Evolutionary conservation across 2,113 vertebrate genomes (phyloP).

Genomic region (Procavia capensis): DNA sequence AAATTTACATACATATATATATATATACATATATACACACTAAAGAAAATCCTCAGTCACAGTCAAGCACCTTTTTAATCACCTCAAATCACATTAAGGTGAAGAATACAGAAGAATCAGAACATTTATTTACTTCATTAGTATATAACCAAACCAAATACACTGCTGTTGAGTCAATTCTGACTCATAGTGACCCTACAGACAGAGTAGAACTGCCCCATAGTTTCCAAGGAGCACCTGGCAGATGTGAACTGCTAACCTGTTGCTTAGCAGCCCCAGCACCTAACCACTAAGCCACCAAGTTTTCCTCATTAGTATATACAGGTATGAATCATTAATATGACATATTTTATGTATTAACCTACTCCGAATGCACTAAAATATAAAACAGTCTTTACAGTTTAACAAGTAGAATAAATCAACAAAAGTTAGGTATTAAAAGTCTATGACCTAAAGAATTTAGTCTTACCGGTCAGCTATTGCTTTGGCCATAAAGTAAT

Average conservation of each 20-base stretch:
- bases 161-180: too few relatives aligned
- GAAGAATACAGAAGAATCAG: background rate
- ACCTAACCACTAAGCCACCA: too few relatives aligned
- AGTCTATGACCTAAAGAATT: background rate
- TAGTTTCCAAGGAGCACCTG: too few relatives aligned
- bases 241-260: too few relatives aligned
- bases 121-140: background rate
- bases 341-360: background rate
- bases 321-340: background rate
- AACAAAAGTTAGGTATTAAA: background rate
- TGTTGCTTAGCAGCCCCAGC: too few relatives aligned
- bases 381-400: background rate
- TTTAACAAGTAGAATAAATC: slow-evolving; percentile 10
- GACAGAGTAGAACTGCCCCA: too few relatives aligned
- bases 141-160: too few relatives aligned
- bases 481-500: slow-evolving; percentile 99
- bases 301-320: background rate
- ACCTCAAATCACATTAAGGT: background rate
- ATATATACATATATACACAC: background rate
- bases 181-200: too few relatives aligned
- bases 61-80: background rate
- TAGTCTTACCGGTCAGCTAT: slow-evolving; percentile 92
- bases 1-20: slow-evolving; percentile 17
- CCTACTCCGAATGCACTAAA: background rate
- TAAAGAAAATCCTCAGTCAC: slow-evolving; percentile 40